phyloP scores from a whole-genome alignment of 2,113 vertebrate species.

The Trachemys scripta region DNA sequence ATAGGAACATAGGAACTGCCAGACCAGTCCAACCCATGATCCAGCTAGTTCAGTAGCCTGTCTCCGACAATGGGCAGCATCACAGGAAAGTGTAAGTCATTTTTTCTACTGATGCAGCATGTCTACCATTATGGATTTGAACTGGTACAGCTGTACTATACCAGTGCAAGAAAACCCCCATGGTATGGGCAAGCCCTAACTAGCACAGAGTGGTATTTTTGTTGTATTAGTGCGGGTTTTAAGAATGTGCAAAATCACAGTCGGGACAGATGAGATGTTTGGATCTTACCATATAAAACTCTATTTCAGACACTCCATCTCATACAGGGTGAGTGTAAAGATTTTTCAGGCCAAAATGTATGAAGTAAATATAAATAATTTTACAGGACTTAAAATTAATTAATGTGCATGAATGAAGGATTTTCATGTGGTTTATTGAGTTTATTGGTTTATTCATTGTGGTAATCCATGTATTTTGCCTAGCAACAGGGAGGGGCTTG shows the following conservation, averaged over 20 bases:
- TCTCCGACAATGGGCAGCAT: not conserved
- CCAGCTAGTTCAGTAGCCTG: not conserved
- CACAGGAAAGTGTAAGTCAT: not conserved
- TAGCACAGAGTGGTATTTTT: not conserved
- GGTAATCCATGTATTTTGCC: not conserved
- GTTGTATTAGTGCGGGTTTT: not conserved
- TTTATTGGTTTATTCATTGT: not conserved
- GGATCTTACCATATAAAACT: not conserved
- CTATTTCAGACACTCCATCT: not conserved
- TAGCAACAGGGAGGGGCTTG: not conserved
- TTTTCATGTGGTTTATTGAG: not conserved
- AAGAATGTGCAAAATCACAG: not conserved
- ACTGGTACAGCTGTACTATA: not conserved
- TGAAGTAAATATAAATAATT: not conserved
- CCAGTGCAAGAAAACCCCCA: not conserved
- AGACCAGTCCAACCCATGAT: not conserved
- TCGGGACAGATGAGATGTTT: not conserved
- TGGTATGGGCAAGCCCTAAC: not conserved
- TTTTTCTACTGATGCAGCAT: not conserved
- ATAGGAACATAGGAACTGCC: not conserved
- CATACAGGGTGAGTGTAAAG: not conserved
- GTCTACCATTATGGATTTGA: not conserved
- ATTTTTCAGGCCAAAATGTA: not conserved
- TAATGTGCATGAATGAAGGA: not conserved
- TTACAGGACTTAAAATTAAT: not conserved